phyloP scores from a whole-genome alignment of 2,113 vertebrate species.

The Opisthocomus hoazin region DNA sequence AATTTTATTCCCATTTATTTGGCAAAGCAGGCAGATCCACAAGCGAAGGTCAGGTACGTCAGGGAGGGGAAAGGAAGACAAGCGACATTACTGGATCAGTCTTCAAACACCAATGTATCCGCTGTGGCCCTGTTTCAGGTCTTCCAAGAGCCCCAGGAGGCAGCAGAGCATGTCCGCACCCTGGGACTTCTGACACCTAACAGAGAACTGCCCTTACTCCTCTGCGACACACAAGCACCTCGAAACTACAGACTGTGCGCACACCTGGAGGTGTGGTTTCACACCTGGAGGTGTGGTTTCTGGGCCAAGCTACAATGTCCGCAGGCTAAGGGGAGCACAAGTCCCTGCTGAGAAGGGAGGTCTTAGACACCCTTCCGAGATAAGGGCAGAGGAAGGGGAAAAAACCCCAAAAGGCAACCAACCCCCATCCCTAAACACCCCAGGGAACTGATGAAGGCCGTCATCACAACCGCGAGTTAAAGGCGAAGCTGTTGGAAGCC shows the following conservation, averaged over 20 bases:
- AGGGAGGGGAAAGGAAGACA: not conserved
- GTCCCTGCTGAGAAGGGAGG: rapidly evolving
- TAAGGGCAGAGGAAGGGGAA: not conserved
- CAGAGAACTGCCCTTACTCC: not conserved
- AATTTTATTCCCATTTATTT: rapidly evolving
- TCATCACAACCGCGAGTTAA: rapidly evolving
- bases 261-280: too few relatives aligned
- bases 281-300: too few relatives aligned
- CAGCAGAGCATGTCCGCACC: not conserved
- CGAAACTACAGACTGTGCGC: not conserved
- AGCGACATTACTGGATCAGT: not conserved
- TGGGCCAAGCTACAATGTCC: rapidly evolving
- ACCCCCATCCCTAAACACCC: rapidly evolving
- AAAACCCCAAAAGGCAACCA: rapidly evolving
- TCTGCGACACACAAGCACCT: not conserved
- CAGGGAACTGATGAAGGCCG: too few relatives aligned
- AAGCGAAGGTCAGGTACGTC: not conserved
- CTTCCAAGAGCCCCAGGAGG: not conserved
- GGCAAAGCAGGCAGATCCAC: not conserved
- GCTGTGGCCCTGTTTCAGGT: not conserved
- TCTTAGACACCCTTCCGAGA: rapidly evolving
- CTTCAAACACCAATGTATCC: too few relatives aligned
- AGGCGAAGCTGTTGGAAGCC: rapidly evolving
- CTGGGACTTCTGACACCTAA: too few relatives aligned
- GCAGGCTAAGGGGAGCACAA: too few relatives aligned